These are phyloP conservation scores for Isotomurus palustris DNA, from an alignment of 2,888 invertebrate genomes.

Conservation along the genomic window DNA sequence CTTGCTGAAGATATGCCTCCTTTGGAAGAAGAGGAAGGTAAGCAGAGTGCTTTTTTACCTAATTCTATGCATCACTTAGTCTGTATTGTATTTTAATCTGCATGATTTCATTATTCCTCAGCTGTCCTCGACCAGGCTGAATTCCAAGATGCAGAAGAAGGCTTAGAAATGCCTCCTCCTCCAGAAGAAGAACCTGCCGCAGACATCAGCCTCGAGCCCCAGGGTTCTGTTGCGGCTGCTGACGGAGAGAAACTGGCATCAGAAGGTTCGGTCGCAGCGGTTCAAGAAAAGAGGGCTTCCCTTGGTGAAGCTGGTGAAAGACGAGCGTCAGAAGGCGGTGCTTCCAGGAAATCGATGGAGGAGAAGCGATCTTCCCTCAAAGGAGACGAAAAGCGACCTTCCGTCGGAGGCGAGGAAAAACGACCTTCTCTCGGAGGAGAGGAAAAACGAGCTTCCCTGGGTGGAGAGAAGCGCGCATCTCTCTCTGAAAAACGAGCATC, in stretches of 20 bases:
- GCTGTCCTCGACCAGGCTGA: no score
- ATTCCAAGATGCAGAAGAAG: not conserved
- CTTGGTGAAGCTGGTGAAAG: not conserved
- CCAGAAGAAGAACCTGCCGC: not conserved
- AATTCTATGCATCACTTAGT: not conserved
- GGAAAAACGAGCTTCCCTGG: no score
- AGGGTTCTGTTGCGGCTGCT: not conserved
- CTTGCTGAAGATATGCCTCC: slow-evolving; percentile 1
- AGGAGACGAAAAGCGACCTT: no score
- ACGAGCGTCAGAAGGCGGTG: not conserved
- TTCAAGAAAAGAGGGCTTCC: not conserved
- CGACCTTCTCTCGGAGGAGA: no score
- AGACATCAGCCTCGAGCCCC: no score
- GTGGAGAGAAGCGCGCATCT: no score
- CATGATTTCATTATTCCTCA: no score
- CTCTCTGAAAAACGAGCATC: no score
- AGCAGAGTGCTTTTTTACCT: not conserved
- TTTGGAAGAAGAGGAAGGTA: not conserved
- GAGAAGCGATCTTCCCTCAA: no score
- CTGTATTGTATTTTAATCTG: not conserved
- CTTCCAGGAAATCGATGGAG: no score
- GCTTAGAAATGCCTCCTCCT: not conserved
- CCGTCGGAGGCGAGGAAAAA: no score
- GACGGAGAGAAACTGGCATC: no score
- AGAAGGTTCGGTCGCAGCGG: not conserved